Percentiles rank a stretch among this genome's conserved stretches.
Conservation (phyloP, 2,888 invertebrate species). For the Eurytoma adleriae region DNA sequence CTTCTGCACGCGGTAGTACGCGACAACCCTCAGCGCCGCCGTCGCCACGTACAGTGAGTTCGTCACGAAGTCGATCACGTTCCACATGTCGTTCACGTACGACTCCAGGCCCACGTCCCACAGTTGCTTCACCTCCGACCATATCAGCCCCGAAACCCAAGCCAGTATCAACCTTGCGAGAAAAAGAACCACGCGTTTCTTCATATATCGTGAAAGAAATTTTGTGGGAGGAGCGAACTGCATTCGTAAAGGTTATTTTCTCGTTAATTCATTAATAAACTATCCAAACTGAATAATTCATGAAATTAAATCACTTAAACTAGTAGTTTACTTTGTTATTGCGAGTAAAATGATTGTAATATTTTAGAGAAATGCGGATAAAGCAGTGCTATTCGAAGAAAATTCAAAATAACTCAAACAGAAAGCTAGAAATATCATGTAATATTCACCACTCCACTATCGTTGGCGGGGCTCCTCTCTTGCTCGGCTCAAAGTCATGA, state of each 20-base stretch:
- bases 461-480: constrained; percentile 94
- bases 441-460: constrained; percentile 87
- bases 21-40: constrained; percentile 94
- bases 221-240: too few relatives aligned
- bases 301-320: too few relatives aligned
- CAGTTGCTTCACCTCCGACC: constrained; percentile 99
- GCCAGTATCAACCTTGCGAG: constrained; percentile 85
- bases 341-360: too few relatives aligned
- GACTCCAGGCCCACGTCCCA: constrained; percentile 98
- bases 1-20: constrained; percentile 94
- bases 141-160: constrained; percentile 97
- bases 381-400: neutral
- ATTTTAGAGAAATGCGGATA: too few relatives aligned
- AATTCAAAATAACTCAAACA: neutral
- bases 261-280: too few relatives aligned
- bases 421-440: neutral
- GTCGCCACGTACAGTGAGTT: constrained; percentile 99
- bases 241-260: too few relatives aligned
- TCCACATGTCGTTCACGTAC: constrained; percentile 99
- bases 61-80: constrained; percentile 98
- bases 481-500: constrained; percentile 80
- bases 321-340: too few relatives aligned
- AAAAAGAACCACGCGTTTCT: too few relatives aligned
- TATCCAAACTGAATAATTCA: too few relatives aligned
- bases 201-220: too few relatives aligned